Conservation (phyloP, 2,113 vertebrate genomes). For the Ancistrus triradiatus region DNA sequence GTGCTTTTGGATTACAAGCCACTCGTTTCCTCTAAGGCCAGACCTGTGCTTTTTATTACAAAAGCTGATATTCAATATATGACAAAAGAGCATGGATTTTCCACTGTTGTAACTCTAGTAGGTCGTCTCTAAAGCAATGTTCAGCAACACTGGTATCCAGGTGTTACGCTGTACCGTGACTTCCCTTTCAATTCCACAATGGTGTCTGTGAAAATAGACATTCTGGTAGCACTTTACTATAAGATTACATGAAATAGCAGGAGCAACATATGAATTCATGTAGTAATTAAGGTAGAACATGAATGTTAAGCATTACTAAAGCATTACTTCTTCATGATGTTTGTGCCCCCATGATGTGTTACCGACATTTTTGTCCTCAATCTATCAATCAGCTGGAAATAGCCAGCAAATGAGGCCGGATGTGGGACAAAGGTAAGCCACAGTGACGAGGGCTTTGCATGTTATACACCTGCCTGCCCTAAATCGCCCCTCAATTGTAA, state of each 20-base stretch:
- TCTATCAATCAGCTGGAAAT: background rate
- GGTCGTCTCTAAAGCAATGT: background rate
- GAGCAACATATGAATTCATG: too few relatives aligned
- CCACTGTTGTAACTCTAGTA: background rate
- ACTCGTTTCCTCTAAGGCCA: background rate
- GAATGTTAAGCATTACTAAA: too few relatives aligned
- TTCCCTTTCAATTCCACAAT: background rate
- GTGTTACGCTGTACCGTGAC: too few relatives aligned
- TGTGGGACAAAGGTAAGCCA: conserved; percentile 41
- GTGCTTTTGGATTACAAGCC: background rate
- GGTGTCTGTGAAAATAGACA: background rate
- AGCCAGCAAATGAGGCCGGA: conserved; percentile 30
- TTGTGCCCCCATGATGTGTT: too few relatives aligned
- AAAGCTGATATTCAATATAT: background rate
- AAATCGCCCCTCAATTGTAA: conserved; percentile 39
- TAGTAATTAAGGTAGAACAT: too few relatives aligned
- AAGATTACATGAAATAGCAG: too few relatives aligned
- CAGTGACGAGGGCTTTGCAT: conserved; percentile 9
- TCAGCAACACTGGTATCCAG: background rate
- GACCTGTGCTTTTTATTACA: background rate
- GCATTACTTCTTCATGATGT: too few relatives aligned
- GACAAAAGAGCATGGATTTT: background rate
- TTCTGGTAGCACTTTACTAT: too few relatives aligned
- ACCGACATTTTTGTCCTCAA: too few relatives aligned
- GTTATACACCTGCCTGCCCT: conserved; percentile 23